Evolutionary conservation across 2,797 vertebrate genomes (phyloP).

Genomic region (Xerus rutilus): DNA sequence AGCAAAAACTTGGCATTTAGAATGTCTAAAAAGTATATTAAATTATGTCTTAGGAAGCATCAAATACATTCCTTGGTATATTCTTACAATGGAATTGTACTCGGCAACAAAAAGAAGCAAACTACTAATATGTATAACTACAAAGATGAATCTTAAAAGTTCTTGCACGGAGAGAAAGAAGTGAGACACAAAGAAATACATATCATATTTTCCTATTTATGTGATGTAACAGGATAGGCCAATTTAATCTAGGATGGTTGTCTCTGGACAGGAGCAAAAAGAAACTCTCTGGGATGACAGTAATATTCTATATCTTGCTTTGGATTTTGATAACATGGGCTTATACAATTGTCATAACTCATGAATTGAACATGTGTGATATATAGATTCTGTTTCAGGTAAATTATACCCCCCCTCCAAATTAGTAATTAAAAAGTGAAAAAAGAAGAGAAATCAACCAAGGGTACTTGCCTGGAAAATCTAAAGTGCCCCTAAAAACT

Average conservation of each 20-base stretch:
- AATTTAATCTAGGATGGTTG: not conserved
- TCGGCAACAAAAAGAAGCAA: not conserved
- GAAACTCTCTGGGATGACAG: not conserved
- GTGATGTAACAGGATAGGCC: not conserved
- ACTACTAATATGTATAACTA: not conserved
- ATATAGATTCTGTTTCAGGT: not conserved
- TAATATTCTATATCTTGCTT: not conserved
- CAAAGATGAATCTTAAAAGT: not conserved
- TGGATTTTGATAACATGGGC: not conserved
- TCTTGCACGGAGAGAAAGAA: not conserved
- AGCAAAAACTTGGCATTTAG: no score
- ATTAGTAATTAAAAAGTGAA: conserved; percentile 9
- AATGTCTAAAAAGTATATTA: no score
- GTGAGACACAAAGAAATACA: not conserved
- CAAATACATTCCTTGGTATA: not conserved
- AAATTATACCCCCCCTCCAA: not conserved
- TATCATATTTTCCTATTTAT: not conserved
- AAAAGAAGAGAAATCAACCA: not conserved
- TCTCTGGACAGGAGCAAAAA: not conserved
- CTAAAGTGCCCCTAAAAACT: not conserved
- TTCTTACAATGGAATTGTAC: not conserved
- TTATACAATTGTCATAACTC: conserved; percentile 25
- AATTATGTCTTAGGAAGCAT: no score
- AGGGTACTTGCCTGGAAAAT: not conserved
- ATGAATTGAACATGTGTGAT: not conserved